phyloP scores from a whole-genome alignment of 2,113 vertebrate genomes.

The Platichthys stellatus region DNA sequence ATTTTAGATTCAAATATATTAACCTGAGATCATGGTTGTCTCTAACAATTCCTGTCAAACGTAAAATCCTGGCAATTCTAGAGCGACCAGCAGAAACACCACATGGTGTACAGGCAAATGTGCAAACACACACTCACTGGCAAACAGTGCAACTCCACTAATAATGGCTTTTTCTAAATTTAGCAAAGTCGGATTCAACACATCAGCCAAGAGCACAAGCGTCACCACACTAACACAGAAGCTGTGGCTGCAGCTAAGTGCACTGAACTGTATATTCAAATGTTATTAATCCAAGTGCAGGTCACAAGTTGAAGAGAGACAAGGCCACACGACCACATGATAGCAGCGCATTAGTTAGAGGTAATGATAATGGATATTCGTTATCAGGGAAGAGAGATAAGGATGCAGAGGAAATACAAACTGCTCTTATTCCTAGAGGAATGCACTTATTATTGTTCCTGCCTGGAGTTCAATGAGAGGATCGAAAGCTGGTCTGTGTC shows the following conservation, averaged over 20 bases:
- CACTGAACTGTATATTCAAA: background rate
- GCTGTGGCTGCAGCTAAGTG: slow-evolving; percentile 80
- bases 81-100: slow-evolving; percentile 14
- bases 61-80: slow-evolving; percentile 17
- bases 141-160: slow-evolving; percentile 54
- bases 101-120: slow-evolving; percentile 13
- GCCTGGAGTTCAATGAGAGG: background rate
- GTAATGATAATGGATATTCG: slow-evolving; percentile 10
- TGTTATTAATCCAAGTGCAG: background rate
- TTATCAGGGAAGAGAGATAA: slow-evolving; percentile 15
- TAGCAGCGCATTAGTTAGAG: background rate
- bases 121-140: slow-evolving; percentile 62
- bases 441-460: background rate
- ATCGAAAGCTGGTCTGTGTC: background rate
- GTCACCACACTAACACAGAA: slow-evolving; percentile 84
- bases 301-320: background rate
- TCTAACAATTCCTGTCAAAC: background rate
- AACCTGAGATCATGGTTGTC: background rate
- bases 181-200: slow-evolving; percentile 66
- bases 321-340: background rate
- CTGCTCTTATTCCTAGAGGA: background rate
- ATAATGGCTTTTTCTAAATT: slow-evolving; percentile 42
- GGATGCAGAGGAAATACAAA: background rate
- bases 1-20: slow-evolving; percentile 3
- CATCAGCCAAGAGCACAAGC: slow-evolving; percentile 54